phyloP scores from a whole-genome alignment of 2,888 invertebrate species.

The Campopleginae sp. region DNA sequence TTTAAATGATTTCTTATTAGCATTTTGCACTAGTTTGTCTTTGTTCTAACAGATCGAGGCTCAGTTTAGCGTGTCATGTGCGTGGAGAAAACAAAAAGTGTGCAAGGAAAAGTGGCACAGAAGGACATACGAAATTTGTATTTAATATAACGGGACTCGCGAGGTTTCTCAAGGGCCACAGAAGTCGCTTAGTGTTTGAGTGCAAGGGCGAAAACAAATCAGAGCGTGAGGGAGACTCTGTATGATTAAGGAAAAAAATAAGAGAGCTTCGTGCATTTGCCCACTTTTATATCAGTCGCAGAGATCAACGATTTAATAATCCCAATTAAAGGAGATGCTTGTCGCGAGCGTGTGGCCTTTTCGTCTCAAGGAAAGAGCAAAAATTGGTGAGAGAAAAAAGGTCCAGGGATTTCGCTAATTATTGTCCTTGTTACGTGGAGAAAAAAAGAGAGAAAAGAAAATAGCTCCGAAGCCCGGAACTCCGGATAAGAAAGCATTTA shows the following conservation, averaged over 20 bases:
- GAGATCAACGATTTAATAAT: constrained; percentile 65
- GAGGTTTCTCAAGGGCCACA: constrained; percentile 40
- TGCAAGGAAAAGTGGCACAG: constrained; percentile 32
- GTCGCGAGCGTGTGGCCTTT: constrained; percentile 57
- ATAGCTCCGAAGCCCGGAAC: too few species aligned
- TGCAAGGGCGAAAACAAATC: constrained; percentile 3
- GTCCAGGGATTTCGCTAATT: neutral
- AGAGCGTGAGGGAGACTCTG: constrained; percentile 12
- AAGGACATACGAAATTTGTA: constrained; percentile 57
- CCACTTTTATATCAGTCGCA: constrained; percentile 49
- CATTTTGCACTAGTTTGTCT: neutral
- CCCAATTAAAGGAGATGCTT: constrained; percentile 63
- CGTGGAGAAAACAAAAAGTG: constrained; percentile 27
- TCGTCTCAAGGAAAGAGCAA: constrained; percentile 31
- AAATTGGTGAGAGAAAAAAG: constrained; percentile 9
- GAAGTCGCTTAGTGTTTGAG: constrained; percentile 22
- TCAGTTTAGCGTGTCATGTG: neutral
- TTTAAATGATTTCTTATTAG: neutral
- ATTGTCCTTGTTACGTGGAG: neutral
- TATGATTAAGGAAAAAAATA: constrained; percentile 35
- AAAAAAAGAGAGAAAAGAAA: neutral
- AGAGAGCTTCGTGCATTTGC: constrained; percentile 9
- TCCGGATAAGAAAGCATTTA: neutral
- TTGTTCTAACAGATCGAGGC: neutral
- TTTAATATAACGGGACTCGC: constrained; percentile 34